phyloP scores from a whole-genome alignment of 1,140 invertebrate genomes.

The Riptortus pedestris region DNA sequence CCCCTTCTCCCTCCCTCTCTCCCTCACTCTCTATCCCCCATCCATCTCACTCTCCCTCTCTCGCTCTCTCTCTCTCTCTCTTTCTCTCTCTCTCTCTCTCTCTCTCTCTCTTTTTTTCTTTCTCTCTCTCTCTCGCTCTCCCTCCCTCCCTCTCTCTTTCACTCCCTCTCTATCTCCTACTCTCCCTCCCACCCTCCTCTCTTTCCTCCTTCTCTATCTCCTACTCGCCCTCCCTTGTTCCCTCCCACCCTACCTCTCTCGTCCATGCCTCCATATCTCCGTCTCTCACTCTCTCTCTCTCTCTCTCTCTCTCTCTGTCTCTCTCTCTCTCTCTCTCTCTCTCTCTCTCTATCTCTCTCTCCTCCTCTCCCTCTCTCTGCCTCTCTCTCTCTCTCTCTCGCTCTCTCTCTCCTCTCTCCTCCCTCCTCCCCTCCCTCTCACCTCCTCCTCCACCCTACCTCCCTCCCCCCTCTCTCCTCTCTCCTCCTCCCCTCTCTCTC shows the following conservation, averaged over 20 bases:
- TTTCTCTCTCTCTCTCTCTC: conserved; percentile 8
- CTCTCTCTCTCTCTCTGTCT: not conserved
- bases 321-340: not conserved
- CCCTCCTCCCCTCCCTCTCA: not conserved
- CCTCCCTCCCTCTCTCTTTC: no score
- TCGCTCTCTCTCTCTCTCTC: conserved; percentile 8
- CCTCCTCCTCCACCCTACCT: not conserved
- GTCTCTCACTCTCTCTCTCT: not conserved
- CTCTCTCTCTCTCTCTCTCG: conserved; percentile 1
- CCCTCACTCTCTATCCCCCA: no score
- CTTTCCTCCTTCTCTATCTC: not conserved
- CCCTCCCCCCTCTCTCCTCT: not conserved
- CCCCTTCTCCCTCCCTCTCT: not conserved
- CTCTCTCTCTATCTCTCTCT: not conserved
- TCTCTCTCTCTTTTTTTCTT: not conserved
- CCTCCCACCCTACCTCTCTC: not conserved
- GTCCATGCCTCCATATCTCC: not conserved
- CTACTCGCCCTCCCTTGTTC: not conserved
- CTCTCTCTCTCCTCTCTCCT: not conserved
- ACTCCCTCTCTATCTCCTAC: no score
- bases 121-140: no score
- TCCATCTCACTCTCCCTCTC: not conserved
- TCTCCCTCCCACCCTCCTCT: not conserved
- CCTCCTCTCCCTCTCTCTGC: not conserved
- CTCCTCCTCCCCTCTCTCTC: no score